Base-by-base conservation (phyloP, 2,797 vertebrate genomes). In the Galagoides demidoff region DNA sequence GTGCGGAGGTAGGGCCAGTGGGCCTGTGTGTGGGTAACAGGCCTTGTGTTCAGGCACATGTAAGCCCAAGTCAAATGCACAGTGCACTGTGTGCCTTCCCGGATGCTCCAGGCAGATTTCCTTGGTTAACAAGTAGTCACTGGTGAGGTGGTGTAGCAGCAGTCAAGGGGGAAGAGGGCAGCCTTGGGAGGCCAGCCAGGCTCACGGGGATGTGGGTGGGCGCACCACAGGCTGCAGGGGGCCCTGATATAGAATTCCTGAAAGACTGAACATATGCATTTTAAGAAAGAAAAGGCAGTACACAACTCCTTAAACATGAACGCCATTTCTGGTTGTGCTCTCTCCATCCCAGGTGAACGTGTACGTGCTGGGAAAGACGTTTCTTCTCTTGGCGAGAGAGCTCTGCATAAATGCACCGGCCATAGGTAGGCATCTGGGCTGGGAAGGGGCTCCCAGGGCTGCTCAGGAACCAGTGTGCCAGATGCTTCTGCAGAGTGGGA, bases 371-470 rank as follows among this genome's bases (percentile, higher is more conserved):
- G 99, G 99, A 79, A 99, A 98, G 98, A 99, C 99, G 0, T 99
- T 99, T 94, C 99, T 99, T 43, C 98, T 99, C 4, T 97, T 99
- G 98, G 99, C 99, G 55, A 98, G 99, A 98, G 99, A 99, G 89
- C 99, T 99, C 88, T 99, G 99, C 99, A 99, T 99, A 99, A 99
- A 99, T 22, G 99, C 99, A 84, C 99, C 99, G 25, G 99, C 99
- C 31, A 99, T 99, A 99, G 99, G 99, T 99, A 99, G 97, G 78
- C 23, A 59, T 61, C 4, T 7, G 34, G 37, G 55, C 34, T 27
- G 3, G 25, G n/a, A n/a, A 12, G 6, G 52, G 76, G 22, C 49
- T 16, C 76, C 49, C 14, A 55, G 29, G 57, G 27, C 49, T 59
- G 52, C 34, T 12, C 57, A 20, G 63, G 31, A 55, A 12, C 43